phyloP scores from a whole-genome alignment of 2,888 invertebrate species.

The Rotaria sp. region DNA sequence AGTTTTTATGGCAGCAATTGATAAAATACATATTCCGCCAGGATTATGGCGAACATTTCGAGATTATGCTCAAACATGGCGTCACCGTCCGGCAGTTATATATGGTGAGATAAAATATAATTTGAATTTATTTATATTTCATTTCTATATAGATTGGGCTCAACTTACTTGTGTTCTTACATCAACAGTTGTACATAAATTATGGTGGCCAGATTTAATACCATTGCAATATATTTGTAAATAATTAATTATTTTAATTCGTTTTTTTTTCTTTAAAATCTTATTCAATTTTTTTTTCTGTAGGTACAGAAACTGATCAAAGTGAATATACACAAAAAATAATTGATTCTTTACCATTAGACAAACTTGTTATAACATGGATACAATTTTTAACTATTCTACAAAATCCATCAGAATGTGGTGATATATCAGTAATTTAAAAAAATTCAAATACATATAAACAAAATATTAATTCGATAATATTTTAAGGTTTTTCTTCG shows the following conservation, averaged over 20 bases:
- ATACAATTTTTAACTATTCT: constrained; percentile 25
- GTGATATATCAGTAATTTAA: background rate
- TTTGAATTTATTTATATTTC: background rate
- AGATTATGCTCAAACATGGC: constrained; percentile 84
- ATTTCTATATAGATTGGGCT: background rate
- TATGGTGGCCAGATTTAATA: constrained; percentile 3
- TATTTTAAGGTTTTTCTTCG: background rate
- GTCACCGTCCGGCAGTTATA: constrained; percentile 81
- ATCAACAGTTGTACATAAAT: background rate
- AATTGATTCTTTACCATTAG: constrained; percentile 2
- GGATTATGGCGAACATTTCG: constrained; percentile 87
- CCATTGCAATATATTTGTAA: constrained; percentile 17
- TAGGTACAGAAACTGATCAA: constrained; percentile 29
- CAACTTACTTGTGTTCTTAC: background rate
- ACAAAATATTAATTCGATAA: no score
- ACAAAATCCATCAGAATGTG: constrained; percentile 21
- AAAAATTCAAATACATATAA: background rate
- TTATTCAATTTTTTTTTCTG: background rate
- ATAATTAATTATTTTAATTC: background rate
- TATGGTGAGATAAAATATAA: constrained; percentile 84
- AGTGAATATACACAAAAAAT: constrained; percentile 1
- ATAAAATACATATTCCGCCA: constrained; percentile 81
- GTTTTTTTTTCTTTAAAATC: no score
- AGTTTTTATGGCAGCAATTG: constrained; percentile 71
- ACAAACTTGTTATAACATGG: constrained; percentile 3